Base-by-base conservation (phyloP, 2,113 vertebrate species). In the Penelope pileata region DNA sequence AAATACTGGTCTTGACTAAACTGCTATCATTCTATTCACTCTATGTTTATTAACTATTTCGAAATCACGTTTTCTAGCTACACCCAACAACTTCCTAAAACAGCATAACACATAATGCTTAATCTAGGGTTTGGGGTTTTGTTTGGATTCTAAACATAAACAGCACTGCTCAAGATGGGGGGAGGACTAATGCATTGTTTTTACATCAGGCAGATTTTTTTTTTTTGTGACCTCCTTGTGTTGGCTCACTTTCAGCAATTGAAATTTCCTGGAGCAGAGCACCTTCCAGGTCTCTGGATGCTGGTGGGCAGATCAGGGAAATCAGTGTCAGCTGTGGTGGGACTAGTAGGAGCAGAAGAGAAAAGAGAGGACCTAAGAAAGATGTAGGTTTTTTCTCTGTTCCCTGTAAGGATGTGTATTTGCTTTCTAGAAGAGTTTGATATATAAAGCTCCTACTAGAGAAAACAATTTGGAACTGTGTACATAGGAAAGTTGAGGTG, bases 251-350 rank as follows among this genome's bases (percentile, higher is more conserved):
- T 67, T 80, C 93, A 94, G 16, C 89, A 92, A 90, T 83, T 94
- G 93, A 94, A 92, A 77, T 94, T 89, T 92, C 93, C 84, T 95
- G 91, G 93, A 97, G 93, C 42, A 64, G 74, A 89, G 93, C 81
- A 91, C 78, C 66, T 94, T 96, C 84, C 86, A 94, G 91, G 86
- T 96, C 82, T 94, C 67, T 95, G 76, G 83, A 79, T 87, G n/a
- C 62, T 94, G 84, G 91, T 97, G 82, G 81, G 89, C 78, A 95
- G 96, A 89, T 93, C 63, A 93, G 24, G 58, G 29, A 92, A 92
- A 94, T 94, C 70, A 93, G 86, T 91, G 19, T 95, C 93, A 95
- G 91, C 89, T 96, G 87, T 85, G 82, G n/a, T 92, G 67, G 40
- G 84, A 83, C 75, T 47, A 68, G 11, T 38, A 82, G 78, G 27